Conservation (phyloP, 2,888 invertebrate genomes). For the Cephus nigrinus region DNA sequence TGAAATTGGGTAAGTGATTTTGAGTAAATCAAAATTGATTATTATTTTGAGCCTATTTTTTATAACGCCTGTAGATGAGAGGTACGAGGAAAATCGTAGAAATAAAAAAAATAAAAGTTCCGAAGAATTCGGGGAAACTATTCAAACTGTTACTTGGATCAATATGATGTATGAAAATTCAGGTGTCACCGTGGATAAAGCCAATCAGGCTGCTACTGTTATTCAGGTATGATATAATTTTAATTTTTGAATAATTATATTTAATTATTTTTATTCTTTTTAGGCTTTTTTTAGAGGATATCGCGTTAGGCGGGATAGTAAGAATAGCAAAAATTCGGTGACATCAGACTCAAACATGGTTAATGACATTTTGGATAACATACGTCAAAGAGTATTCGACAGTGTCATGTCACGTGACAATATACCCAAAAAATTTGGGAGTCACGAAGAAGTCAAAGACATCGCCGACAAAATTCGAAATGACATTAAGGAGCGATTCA, state of each 20-base stretch:
- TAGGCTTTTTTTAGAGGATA: slow-evolving; percentile 39
- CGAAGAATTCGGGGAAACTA: slow-evolving; percentile 32
- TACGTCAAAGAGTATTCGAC: slow-evolving; percentile 40
- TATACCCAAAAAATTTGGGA: slow-evolving; percentile 42
- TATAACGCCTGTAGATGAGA: neutral
- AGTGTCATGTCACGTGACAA: slow-evolving; percentile 33
- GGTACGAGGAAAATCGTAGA: neutral
- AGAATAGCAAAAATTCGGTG: slow-evolving; percentile 18
- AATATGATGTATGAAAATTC: slow-evolving; percentile 50
- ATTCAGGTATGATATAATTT: slow-evolving; percentile 46
- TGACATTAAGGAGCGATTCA: slow-evolving; percentile 38
- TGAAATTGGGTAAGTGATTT: slow-evolving; percentile 11
- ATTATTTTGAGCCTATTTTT: neutral
- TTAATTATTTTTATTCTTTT: neutral
- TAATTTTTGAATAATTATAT: neutral
- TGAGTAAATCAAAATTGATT: neutral
- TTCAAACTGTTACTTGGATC: slow-evolving; percentile 50
- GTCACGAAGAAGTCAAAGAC: slow-evolving; percentile 29
- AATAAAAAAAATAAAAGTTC: neutral
- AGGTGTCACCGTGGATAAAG: slow-evolving; percentile 36
- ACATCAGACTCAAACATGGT: slow-evolving; percentile 36
- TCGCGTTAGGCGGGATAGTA: slow-evolving; percentile 20
- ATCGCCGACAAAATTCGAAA: slow-evolving; percentile 36
- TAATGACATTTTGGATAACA: slow-evolving; percentile 39
- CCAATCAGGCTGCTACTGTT: slow-evolving; percentile 46